These are phyloP conservation scores for Strigops habroptila DNA, from an alignment of 2,113 vertebrate genomes.

Conservation along the genomic window DNA sequence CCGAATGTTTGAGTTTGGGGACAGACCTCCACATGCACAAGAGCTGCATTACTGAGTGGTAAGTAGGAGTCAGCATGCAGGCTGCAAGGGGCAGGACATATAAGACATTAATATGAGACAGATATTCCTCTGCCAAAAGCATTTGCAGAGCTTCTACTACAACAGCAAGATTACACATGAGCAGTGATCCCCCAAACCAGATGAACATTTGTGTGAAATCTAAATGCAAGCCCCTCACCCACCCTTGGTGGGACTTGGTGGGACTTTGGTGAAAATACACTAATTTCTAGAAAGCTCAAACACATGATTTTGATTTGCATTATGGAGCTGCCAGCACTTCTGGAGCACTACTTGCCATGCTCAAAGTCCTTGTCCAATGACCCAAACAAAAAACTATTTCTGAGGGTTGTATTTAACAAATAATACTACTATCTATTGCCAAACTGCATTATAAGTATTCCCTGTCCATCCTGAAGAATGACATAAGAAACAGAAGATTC, in stretches of 20 bases:
- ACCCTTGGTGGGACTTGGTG: neutral
- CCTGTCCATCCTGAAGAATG: neutral
- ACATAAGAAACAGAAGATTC: neutral
- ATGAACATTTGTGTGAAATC: neutral
- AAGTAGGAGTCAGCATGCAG: neutral
- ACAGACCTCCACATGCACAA: neutral
- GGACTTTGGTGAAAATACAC: neutral
- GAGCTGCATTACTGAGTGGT: neutral
- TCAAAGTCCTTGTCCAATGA: neutral
- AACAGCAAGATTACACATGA: neutral
- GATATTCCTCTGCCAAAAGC: neutral
- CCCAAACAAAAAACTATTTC: neutral
- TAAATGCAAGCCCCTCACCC: neutral
- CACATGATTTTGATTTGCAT: neutral
- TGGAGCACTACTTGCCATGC: neutral
- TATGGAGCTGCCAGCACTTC: neutral
- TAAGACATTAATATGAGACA: neutral
- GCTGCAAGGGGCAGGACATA: neutral
- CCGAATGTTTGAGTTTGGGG: neutral
- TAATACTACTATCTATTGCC: neutral
- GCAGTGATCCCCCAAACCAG: neutral
- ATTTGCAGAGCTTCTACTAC: neutral
- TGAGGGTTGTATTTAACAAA: neutral
- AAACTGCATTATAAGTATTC: neutral
- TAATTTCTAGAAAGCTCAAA: neutral